These are phyloP conservation scores for Apis cerana DNA, from an alignment of 1,140 invertebrate genomes.

Conservation along the genomic window DNA sequence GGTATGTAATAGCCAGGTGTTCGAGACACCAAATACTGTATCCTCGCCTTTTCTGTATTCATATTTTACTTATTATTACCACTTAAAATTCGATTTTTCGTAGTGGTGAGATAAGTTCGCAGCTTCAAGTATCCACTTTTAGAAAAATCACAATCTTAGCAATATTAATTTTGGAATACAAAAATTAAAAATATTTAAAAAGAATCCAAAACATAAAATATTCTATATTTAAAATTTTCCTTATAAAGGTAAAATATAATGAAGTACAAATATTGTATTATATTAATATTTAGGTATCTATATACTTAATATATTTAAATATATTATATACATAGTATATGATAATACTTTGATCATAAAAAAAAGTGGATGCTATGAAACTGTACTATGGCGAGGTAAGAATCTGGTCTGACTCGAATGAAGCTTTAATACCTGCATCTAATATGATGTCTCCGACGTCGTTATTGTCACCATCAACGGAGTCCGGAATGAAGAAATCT, in stretches of 20 bases:
- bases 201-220: no score
- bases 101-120: background rate
- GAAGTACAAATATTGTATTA: background rate
- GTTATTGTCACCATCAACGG: slow-evolving; percentile 60
- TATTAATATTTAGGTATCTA: background rate
- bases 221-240: background rate
- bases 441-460: slow-evolving; percentile 75
- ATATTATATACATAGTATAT: no score
- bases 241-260: background rate
- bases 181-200: background rate
- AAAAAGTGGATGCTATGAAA: slow-evolving; percentile 8
- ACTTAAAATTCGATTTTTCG: background rate
- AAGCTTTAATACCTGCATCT: slow-evolving; percentile 76
- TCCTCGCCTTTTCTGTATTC: slow-evolving; percentile 46
- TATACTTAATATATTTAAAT: background rate
- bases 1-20: slow-evolving; percentile 72
- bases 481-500: slow-evolving; percentile 62
- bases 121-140: slow-evolving; percentile 19
- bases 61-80: background rate
- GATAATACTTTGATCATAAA: background rate
- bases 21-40: slow-evolving; percentile 63
- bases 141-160: background rate
- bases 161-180: background rate
- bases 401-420: slow-evolving; percentile 38
- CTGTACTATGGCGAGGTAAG: slow-evolving; percentile 42